Evolutionary conservation across 2,888 invertebrate species (phyloP).

Genomic region (Prosapia bicincta): DNA sequence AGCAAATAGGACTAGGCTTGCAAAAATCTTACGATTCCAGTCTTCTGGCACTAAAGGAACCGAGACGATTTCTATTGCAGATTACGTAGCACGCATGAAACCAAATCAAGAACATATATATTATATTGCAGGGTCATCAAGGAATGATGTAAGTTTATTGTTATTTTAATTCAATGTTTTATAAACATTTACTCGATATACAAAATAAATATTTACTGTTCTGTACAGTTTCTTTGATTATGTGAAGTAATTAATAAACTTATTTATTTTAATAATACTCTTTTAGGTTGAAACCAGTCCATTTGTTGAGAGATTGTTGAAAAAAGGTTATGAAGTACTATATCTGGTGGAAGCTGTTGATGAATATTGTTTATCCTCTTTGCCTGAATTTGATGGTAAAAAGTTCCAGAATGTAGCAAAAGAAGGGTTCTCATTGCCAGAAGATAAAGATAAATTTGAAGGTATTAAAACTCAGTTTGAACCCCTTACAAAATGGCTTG

Average conservation of each 20-base stretch:
- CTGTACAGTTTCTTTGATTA: too few species aligned
- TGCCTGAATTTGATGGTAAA: constrained; percentile 98
- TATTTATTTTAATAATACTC: not conserved
- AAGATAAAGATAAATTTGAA: constrained; percentile 74
- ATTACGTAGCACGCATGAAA: constrained; percentile 95
- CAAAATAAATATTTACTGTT: too few species aligned
- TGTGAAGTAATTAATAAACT: not conserved
- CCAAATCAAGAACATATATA: constrained; percentile 91
- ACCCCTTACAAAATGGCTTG: constrained; percentile 88
- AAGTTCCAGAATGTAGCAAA: constrained; percentile 99
- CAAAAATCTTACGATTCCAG: constrained; percentile 89
- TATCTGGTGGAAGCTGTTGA: constrained; percentile 96
- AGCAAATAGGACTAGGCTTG: constrained; percentile 90
- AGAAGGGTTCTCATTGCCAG: constrained; percentile 88
- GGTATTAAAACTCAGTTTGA: constrained; percentile 74
- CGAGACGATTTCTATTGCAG: constrained; percentile 64
- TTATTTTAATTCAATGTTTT: too few species aligned
- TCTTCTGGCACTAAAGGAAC: constrained; percentile 67
- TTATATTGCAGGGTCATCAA: constrained; percentile 89
- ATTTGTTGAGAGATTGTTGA: constrained; percentile 90
- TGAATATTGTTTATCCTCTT: constrained; percentile 93
- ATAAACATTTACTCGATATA: too few species aligned
- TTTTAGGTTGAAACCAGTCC: constrained; percentile 76
- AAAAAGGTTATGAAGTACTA: constrained; percentile 93
- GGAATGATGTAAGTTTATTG: constrained; percentile 62